Base-by-base conservation (phyloP, 2,888 invertebrate species). In the Rugalucina vietnamica region DNA sequence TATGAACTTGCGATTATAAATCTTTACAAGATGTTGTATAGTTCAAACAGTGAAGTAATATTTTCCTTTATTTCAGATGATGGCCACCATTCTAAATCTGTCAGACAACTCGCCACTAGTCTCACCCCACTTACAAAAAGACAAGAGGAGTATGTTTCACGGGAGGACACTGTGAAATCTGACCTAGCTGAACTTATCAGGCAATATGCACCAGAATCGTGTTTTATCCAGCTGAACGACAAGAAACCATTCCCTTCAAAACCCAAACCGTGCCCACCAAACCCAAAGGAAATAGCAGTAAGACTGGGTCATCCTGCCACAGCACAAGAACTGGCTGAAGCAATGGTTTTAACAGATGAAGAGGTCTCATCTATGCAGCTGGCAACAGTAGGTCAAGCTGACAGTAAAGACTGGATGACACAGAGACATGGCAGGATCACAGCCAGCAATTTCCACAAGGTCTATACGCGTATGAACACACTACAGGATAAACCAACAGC, bases 191-290 rank as follows among this genome's bases (percentile, higher is more conserved):
- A n/a, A 24, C 37, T 72, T 10, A 21, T 37, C n/a, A 37, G 72
- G n/a, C 14, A 37, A 37, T 10, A 72, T 39, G 43, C 43, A 4
- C 72, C 72, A 29, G 43, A 72, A 24, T 72, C 39, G 2, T 72
- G 39, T n/a, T 72, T 72, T n/a, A 60, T 60, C 10, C 60, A 60
- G 29, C 60, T 76, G 54, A 1, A 60, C n/a, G 76, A 76, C 32
- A 76, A 18, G 12, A 54, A 10, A 12, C 57, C 32, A 29, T 76
- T 76, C 34, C 54, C 60, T 18, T 1, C 57, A 18, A 32, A 32
- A 54, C 60, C 76, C 54, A 60, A 14, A 14, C 27, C n/a, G n/a
- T 43, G 43, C 18, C 43, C 43, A 43, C 43, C 43, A 43, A 12
- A 18, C 18, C 43, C 43, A 43, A 43, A 43, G 43, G 18, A 8